Conservation (phyloP, 2,888 invertebrate species). For the Abrostola triplasia region DNA sequence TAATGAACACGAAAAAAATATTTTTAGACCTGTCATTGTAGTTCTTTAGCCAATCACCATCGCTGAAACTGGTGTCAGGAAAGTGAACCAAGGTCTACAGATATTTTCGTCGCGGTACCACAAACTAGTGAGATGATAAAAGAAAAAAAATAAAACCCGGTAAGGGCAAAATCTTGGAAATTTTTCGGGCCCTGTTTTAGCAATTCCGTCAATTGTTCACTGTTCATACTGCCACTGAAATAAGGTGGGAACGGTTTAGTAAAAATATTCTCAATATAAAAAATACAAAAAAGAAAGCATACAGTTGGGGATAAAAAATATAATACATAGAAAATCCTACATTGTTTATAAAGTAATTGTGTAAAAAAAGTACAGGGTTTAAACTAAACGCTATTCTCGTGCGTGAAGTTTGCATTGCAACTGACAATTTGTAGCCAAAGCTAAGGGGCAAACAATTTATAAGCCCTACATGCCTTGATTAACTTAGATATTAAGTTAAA, state of each 20-base stretch:
- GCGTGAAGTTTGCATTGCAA: no score
- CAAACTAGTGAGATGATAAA: conserved; percentile 40
- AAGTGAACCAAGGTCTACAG: conserved; percentile 21
- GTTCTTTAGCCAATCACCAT: conserved; percentile 6
- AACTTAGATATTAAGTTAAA: no score
- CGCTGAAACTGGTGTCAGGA: conserved; percentile 21
- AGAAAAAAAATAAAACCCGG: conserved; percentile 70
- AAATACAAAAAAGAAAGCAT: background rate
- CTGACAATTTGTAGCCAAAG: no score
- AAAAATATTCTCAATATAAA: conserved; percentile 7
- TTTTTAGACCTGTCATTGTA: conserved; percentile 3
- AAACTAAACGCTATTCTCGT: no score
- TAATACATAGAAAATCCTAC: background rate
- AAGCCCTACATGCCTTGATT: no score
- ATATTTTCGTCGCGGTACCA: conserved; percentile 31
- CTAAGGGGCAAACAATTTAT: no score
- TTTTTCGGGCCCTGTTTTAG: conserved; percentile 64
- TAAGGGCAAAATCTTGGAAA: conserved; percentile 67
- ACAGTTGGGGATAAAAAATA: background rate
- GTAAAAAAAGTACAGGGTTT: no score
- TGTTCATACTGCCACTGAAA: conserved; percentile 78
- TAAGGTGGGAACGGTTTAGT: conserved; percentile 34
- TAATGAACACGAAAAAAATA: conserved; percentile 50
- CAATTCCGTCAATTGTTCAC: conserved; percentile 66
- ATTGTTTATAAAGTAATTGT: no score